Base-by-base conservation (phyloP, 2,888 invertebrate genomes). In the Sinotaia quadrata region DNA sequence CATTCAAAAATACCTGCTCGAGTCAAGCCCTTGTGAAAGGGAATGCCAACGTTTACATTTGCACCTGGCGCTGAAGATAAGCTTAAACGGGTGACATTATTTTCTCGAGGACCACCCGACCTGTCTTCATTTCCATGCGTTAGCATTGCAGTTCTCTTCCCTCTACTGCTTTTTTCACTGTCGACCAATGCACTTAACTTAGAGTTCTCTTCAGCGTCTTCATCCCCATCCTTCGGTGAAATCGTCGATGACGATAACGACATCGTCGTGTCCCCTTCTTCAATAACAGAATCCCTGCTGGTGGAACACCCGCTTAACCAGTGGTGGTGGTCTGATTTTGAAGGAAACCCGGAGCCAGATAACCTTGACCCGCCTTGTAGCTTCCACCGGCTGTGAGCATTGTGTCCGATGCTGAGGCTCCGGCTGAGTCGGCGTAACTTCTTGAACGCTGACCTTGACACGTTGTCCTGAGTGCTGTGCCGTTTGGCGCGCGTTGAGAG, bases 371-470 rank as follows among this genome's bases (percentile, higher is more conserved):
- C 41, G 56, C 34, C 47, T 24, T 49, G 51, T 21, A 15, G 36
- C 60, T 29, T 18, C 36, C 49, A 34, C 31, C 36, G 47, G n/a
- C 36, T n/a, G 57, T 36, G 47, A 29, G 54, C 29, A 18, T 49
- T 47, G 36, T 56, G 67, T 21, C 71, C 62, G 44, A 69, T 67
- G 37, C 69, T 69, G 33, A 69, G 37, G 29, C 72, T 69, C 2
- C 67, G 67, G 27, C 67, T 67, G n/a, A 69, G 51, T 12, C 67
- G 57, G 36, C 72, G 69, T 0, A 73, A 66, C 29, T 61, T 73
- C 62, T 57, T 72, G 63, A 65, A 72, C 59, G 69, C 73, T 68
- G 33, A 74, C 49, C 44, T 74, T 62, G 18, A 67, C 12, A 29
- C 3, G 21, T 15, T 62, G 33, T 69, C 73, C 31, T 66, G 70